These are phyloP conservation scores for Lycocorax pyrrhopterus DNA, from an alignment of 2,113 vertebrate genomes.

Conservation along the genomic window DNA sequence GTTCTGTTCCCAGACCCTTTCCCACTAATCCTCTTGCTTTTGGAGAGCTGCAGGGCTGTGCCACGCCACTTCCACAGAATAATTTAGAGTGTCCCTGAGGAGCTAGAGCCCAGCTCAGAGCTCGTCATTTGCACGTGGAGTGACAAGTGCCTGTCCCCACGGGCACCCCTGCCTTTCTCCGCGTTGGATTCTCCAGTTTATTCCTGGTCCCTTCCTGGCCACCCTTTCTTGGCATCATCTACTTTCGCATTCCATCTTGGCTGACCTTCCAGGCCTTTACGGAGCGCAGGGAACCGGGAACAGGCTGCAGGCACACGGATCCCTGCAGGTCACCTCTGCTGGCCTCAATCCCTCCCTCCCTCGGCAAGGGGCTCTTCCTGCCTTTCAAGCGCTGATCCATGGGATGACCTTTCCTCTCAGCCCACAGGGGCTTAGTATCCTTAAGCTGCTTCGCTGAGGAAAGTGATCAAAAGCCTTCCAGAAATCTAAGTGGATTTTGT, in stretches of 20 bases:
- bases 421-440: not conserved
- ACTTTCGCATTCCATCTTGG: not conserved
- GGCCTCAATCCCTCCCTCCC: not conserved
- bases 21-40: not conserved
- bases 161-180: not conserved
- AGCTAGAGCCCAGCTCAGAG: not conserved
- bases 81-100: not conserved
- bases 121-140: not conserved
- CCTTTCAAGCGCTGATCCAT: not conserved
- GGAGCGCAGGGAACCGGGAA: accelerated
- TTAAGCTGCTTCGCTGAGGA: not conserved
- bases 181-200: not conserved
- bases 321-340: not conserved
- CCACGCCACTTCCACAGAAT: not conserved
- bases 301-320: not conserved
- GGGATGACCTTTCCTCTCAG: not conserved
- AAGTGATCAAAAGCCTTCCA: not conserved
- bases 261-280: not conserved
- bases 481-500: not conserved
- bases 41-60: not conserved
- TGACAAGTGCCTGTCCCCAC: not conserved
- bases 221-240: not conserved
- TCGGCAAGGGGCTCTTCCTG: not conserved
- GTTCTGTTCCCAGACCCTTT: not conserved
- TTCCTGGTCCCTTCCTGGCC: not conserved